Evolutionary conservation across 2,888 invertebrate genomes (phyloP).

Genomic region (Zonitis immaculata): DNA sequence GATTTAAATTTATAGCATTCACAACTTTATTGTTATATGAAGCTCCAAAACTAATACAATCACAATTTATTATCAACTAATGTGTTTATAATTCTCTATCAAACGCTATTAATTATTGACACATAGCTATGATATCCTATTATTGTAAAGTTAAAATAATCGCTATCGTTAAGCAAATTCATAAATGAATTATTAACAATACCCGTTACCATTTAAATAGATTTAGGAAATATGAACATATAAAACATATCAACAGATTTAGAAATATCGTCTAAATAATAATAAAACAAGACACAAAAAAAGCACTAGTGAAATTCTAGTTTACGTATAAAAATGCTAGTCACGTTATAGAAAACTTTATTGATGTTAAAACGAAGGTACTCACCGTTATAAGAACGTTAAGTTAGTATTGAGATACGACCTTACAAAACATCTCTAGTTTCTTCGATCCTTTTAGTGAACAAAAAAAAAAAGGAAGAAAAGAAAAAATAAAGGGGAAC

Average conservation of each 20-base stretch:
- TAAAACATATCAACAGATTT: too few species aligned
- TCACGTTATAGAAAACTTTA: constrained; percentile 6
- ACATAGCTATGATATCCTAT: constrained; percentile 35
- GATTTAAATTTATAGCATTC: constrained; percentile 17
- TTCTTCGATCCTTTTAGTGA: too few species aligned
- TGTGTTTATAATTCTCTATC: constrained; percentile 38
- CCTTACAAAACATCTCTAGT: constrained; percentile 20
- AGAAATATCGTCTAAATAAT: too few species aligned
- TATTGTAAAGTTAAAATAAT: constrained; percentile 21
- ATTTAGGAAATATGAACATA: too few species aligned
- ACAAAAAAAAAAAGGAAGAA: too few species aligned
- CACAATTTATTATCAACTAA: constrained; percentile 32
- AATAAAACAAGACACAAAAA: too few species aligned
- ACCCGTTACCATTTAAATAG: not conserved
- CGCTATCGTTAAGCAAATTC: not conserved
- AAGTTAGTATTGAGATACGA: constrained; percentile 17
- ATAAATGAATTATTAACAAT: not conserved
- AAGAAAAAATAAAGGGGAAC: constrained; percentile 6
- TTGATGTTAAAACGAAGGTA: not conserved
- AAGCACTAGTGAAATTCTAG: too few species aligned
- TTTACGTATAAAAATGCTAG: constrained; percentile 1
- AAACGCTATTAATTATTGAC: constrained; percentile 35
- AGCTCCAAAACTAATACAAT: constrained; percentile 13
- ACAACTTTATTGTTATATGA: not conserved
- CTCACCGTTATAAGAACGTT: constrained; percentile 3